phyloP scores from a whole-genome alignment of 2,797 vertebrate genomes.

The Urophycis tenuis region DNA sequence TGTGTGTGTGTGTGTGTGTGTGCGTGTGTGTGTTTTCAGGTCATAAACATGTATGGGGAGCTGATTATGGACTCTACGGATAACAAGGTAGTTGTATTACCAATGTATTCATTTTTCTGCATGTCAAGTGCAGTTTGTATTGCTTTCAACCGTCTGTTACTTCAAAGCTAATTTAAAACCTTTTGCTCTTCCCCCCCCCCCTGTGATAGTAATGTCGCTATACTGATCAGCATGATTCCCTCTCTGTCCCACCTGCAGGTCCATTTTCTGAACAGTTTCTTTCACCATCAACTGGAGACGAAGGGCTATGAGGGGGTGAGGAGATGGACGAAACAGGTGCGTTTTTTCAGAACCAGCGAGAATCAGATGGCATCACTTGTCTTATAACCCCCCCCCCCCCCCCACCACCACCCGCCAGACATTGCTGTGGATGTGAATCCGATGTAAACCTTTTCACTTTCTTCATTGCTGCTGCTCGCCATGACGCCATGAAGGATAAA shows the following conservation, averaged over 20 bases:
- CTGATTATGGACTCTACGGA: constrained; percentile 89
- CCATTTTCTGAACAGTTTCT: constrained; percentile 99
- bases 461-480: not conserved
- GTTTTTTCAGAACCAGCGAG: not conserved
- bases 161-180: not conserved
- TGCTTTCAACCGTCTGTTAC: not conserved
- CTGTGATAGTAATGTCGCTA: not conserved
- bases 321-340: constrained; percentile 96
- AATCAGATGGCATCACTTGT: not conserved
- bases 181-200: not conserved
- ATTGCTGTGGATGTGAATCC: not conserved
- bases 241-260: constrained; percentile 67
- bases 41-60: constrained; percentile 99
- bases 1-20: no score
- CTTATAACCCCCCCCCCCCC: not conserved
- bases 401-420: not conserved
- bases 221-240: not conserved
- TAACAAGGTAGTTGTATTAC: constrained; percentile 77
- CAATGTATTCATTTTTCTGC: not conserved
- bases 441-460: not conserved
- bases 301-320: constrained; percentile 97
- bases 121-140: not conserved
- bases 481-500: not conserved
- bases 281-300: constrained; percentile 94
- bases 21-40: constrained; percentile 73